Evolutionary conservation across 2,797 vertebrate genomes (phyloP).

Genomic region (Rhabdophis nuchalis): DNA sequence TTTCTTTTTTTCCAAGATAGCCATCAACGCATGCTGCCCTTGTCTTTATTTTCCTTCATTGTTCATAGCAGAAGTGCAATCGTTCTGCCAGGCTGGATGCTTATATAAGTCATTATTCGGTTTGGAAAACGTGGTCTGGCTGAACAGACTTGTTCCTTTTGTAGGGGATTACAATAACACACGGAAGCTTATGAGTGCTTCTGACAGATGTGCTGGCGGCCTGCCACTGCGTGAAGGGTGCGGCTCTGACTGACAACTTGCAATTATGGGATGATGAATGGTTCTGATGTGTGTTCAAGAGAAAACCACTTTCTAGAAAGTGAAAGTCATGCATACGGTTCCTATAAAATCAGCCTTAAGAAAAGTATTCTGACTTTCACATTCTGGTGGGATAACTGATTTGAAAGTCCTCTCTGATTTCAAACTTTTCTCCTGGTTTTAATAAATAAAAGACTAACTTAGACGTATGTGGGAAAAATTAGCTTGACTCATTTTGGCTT

Average conservation of each 20-base stretch:
- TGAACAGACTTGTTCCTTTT: slow-evolving; percentile 79
- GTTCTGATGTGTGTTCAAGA: slow-evolving; percentile 78
- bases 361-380: slow-evolving; percentile 64
- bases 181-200: slow-evolving; percentile 78
- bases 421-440: slow-evolving; percentile 66
- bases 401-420: slow-evolving; percentile 56
- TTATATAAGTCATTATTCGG: slow-evolving; percentile 69
- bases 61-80: slow-evolving; percentile 55
- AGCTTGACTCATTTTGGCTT: slow-evolving; percentile 68
- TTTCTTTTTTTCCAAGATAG: slow-evolving; percentile 21
- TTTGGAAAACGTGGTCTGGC: slow-evolving; percentile 75
- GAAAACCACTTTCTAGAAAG: slow-evolving; percentile 81
- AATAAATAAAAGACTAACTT: slow-evolving; percentile 69
- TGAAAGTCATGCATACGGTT: slow-evolving; percentile 75
- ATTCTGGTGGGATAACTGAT: slow-evolving; percentile 65
- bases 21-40: slow-evolving; percentile 23
- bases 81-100: slow-evolving; percentile 63
- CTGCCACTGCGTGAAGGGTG: slow-evolving; percentile 77
- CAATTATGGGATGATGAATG: slow-evolving; percentile 77
- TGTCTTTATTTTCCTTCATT: slow-evolving; percentile 51
- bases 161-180: slow-evolving; percentile 81
- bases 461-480: slow-evolving; percentile 67
- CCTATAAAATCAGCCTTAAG: slow-evolving; percentile 70
- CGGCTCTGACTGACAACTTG: slow-evolving; percentile 78
- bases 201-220: slow-evolving; percentile 84